Evolutionary conservation across 1,140 invertebrate genomes (phyloP).

Genomic region (Drosophila neocordata): DNA sequence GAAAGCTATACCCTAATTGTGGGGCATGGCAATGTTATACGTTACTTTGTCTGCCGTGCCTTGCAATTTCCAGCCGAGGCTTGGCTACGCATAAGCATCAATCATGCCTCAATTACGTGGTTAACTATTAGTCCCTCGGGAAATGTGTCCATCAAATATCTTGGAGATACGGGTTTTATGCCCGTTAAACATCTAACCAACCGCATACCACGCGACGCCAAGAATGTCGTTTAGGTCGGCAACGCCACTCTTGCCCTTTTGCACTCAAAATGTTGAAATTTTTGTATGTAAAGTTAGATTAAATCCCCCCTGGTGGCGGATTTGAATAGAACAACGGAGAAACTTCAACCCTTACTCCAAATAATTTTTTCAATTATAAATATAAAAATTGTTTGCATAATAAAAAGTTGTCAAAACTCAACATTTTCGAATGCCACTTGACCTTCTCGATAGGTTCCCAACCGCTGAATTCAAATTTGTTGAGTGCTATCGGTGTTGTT

Average conservation of each 20-base stretch:
- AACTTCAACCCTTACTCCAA: background rate
- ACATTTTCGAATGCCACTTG: background rate
- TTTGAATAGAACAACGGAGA: background rate
- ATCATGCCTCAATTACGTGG: conserved; percentile 97
- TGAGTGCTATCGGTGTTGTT: no score
- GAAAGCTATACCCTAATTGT: conserved; percentile 97
- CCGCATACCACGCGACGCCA: conserved; percentile 70
- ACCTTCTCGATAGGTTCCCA: background rate
- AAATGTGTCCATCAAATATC: conserved; percentile 89
- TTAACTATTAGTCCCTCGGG: conserved; percentile 93
- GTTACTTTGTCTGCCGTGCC: conserved; percentile 98
- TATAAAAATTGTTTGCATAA: background rate
- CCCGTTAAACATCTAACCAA: conserved; percentile 82
- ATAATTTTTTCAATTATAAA: background rate
- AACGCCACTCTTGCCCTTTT: background rate
- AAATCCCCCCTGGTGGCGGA: no score
- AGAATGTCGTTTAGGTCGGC: conserved; percentile 67
- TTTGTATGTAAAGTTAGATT: background rate
- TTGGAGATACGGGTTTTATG: conserved; percentile 96
- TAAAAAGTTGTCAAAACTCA: background rate
- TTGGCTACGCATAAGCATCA: conserved; percentile 95
- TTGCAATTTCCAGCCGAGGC: conserved; percentile 98
- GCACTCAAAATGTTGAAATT: conserved; percentile 4
- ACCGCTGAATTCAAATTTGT: background rate
- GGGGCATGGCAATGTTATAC: conserved; percentile 99